Evolutionary conservation across 2,113 vertebrate species (phyloP).

Genomic region (Oreochromis tanganicae): DNA sequence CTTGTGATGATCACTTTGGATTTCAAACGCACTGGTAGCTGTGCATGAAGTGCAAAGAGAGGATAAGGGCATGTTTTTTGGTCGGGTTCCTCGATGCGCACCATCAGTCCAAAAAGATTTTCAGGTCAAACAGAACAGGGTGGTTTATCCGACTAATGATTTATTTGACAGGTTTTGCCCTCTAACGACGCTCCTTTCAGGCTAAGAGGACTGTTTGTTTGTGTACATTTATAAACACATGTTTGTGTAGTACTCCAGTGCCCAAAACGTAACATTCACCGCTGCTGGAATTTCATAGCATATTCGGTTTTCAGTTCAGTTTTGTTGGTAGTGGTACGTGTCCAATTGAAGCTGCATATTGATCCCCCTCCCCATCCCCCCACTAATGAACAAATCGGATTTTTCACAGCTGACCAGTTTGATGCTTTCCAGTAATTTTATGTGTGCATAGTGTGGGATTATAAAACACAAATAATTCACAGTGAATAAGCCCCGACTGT

Average conservation of each 20-base stretch:
- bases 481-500: constrained; percentile 70
- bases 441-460: constrained; percentile 77
- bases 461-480: constrained; percentile 79
- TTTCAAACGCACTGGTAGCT: constrained; percentile 64
- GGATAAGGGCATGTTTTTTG: constrained; percentile 59
- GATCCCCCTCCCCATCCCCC: constrained; percentile 41
- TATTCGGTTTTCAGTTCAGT: neutral
- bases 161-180: constrained; percentile 51
- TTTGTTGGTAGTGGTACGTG: constrained; percentile 50
- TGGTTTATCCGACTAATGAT: constrained; percentile 51
- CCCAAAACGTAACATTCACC: neutral
- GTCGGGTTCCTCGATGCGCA: constrained; percentile 60
- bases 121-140: constrained; percentile 46
- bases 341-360: constrained; percentile 61
- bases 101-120: constrained; percentile 62
- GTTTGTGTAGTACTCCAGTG: constrained; percentile 6
- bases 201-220: constrained; percentile 30
- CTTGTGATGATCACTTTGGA: constrained; percentile 43
- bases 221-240: constrained; percentile 32
- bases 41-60: constrained; percentile 68
- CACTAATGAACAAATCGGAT: constrained; percentile 79
- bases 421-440: constrained; percentile 80
- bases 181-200: constrained; percentile 32
- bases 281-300: constrained; percentile 26
- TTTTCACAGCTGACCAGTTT: constrained; percentile 80